phyloP scores from a whole-genome alignment of 1,140 invertebrate genomes.

The Leptinotarsa lineolata region DNA sequence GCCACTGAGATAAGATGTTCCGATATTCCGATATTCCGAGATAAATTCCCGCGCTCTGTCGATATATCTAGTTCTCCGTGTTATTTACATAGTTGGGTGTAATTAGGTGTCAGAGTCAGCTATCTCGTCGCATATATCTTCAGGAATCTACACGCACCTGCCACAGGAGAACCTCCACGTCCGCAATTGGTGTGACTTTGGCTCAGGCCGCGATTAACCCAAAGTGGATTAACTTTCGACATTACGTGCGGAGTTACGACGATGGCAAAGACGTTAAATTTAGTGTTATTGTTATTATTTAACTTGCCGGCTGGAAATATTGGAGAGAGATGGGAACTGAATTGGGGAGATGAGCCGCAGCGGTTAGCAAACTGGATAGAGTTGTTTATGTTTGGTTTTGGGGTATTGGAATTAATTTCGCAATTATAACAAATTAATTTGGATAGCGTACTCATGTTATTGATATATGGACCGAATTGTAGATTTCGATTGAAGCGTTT shows the following conservation, averaged over 20 bases:
- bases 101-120: not conserved
- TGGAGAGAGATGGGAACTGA: not conserved
- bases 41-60: not conserved
- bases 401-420: too few relatives aligned
- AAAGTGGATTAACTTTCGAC: constrained; percentile 6
- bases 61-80: not conserved
- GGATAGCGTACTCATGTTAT: too few relatives aligned
- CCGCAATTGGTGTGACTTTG: constrained; percentile 3
- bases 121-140: not conserved
- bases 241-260: not conserved
- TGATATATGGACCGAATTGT: too few relatives aligned
- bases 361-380: too few relatives aligned
- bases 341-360: not conserved
- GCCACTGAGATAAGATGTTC: too few relatives aligned
- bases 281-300: constrained; percentile 9
- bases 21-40: not conserved
- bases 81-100: not conserved
- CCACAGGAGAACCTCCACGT: not conserved
- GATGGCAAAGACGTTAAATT: not conserved
- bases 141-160: constrained; percentile 1
- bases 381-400: too few relatives aligned
- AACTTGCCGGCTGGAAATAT: not conserved
- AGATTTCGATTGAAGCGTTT: too few relatives aligned
- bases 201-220: constrained; percentile 3
- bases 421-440: too few relatives aligned